phyloP scores from a whole-genome alignment of 92 coral and sea anemone species.

The Parazoanthus atlanticus region DNA sequence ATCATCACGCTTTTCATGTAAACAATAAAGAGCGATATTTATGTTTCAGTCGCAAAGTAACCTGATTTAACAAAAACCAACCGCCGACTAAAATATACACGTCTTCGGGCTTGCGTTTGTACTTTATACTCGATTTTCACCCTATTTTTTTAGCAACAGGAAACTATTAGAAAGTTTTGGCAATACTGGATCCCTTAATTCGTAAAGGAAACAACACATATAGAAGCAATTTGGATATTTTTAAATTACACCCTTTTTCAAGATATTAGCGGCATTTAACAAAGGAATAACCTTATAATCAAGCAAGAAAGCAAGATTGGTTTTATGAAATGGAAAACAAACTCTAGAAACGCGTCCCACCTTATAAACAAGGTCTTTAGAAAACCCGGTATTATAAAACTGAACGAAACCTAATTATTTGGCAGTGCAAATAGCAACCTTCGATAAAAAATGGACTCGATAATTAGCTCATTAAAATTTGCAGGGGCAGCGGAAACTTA shows the following conservation, averaged over 20 bases:
- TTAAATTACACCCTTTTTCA: not conserved
- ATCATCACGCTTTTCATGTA: not conserved
- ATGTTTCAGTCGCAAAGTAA: not conserved
- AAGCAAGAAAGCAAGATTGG: not conserved
- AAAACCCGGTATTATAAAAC: not conserved
- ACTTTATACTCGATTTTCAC: not conserved
- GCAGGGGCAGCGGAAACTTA: not conserved
- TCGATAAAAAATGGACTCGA: not conserved
- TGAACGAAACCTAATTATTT: not conserved
- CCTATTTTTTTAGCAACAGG: not conserved
- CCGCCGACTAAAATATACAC: too few relatives aligned
- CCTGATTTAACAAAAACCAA: too few relatives aligned
- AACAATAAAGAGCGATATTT: too few relatives aligned
- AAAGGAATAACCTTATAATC: not conserved
- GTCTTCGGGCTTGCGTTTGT: too few relatives aligned
- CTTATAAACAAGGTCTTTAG: not conserved
- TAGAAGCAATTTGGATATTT: not conserved
- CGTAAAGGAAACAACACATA: not conserved
- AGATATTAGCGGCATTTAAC: not conserved
- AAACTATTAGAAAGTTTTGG: not conserved
- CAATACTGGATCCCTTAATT: not conserved
- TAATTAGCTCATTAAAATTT: slow-evolving; percentile 13
- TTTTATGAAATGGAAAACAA: not conserved
- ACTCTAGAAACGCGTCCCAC: not conserved
- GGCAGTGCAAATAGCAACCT: slow-evolving; percentile 4